Percentiles rank a stretch among this genome's conserved stretches.
Evolutionary conservation across 2,888 invertebrate species (phyloP).

Genomic region (Cetonia aurata): DNA sequence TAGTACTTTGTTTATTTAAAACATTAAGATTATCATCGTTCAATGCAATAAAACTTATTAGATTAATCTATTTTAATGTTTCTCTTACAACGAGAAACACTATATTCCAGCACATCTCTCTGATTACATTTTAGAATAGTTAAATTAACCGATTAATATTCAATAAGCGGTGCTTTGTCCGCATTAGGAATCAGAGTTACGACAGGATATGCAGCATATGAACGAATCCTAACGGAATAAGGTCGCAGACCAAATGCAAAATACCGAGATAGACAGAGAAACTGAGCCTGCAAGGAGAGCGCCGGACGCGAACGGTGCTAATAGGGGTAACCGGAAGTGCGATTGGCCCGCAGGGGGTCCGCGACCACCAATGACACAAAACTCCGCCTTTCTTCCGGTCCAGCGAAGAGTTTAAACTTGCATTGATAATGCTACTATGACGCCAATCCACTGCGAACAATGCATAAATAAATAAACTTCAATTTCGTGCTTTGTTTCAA

Average conservation of each 20-base stretch:
- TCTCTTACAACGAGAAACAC: no score
- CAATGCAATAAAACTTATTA: no score
- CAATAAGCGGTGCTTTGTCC: slow-evolving; percentile 4
- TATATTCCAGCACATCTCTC: no score
- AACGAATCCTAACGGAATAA: slow-evolving; percentile 18
- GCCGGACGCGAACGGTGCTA: slow-evolving; percentile 56
- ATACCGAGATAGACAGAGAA: slow-evolving; percentile 25
- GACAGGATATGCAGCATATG: not conserved
- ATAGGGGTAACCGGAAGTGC: slow-evolving; percentile 64
- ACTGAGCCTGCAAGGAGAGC: slow-evolving; percentile 33
- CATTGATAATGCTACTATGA: slow-evolving; percentile 21
- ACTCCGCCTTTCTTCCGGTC: slow-evolving; percentile 61
- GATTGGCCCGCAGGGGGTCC: slow-evolving; percentile 67
- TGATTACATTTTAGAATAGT: no score
- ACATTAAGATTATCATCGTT: no score
- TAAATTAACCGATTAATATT: not conserved
- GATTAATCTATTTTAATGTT: no score
- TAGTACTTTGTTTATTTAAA: no score
- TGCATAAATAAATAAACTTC: not conserved
- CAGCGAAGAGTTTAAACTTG: slow-evolving; percentile 43
- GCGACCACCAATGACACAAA: slow-evolving; percentile 64
- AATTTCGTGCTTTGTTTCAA: no score
- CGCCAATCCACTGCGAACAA: not conserved
- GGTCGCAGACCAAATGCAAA: not conserved
- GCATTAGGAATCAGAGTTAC: not conserved